phyloP scores from a whole-genome alignment of 2,113 vertebrate species.

The Solea senegalensis region DNA sequence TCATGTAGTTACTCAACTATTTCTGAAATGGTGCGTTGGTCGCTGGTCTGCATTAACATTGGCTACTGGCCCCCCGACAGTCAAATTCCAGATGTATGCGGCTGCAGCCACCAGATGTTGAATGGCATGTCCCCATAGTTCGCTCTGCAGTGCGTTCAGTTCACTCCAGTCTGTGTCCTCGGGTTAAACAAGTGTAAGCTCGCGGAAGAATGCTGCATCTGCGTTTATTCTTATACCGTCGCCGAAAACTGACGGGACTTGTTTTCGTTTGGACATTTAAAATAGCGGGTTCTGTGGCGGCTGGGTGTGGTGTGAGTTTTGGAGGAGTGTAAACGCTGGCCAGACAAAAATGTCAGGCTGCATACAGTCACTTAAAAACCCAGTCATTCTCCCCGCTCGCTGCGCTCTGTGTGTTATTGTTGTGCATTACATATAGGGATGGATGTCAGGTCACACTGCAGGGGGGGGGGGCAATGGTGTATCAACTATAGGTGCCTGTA shows the following conservation, averaged over 20 bases:
- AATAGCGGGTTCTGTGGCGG: constrained; percentile 68
- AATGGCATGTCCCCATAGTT: constrained; percentile 61
- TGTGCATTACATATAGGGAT: constrained; percentile 3
- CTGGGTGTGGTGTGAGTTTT: constrained; percentile 77
- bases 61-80: constrained; percentile 59
- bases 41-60: constrained; percentile 55
- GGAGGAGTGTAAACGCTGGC: constrained; percentile 65
- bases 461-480: constrained; percentile 5
- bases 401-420: constrained; percentile 12
- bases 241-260: constrained; percentile 31
- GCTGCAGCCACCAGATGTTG: constrained; percentile 76
- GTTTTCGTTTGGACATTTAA: constrained; percentile 55
- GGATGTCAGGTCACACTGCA: constrained; percentile 13
- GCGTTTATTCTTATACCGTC: constrained; percentile 30
- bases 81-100: constrained; percentile 76
- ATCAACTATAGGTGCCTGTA: constrained; percentile 21
- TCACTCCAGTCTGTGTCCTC: constrained; percentile 23
- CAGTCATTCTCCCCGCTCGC: constrained; percentile 21
- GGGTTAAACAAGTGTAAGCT: constrained; percentile 50
- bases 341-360: constrained; percentile 62
- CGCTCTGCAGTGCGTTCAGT: constrained; percentile 13
- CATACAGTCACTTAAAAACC: constrained; percentile 42
- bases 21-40: constrained; percentile 60
- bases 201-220: constrained; percentile 42
- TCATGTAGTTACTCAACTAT: constrained; percentile 66